Base-by-base conservation (phyloP, 2,888 invertebrate species). In the Pecten maximus region DNA sequence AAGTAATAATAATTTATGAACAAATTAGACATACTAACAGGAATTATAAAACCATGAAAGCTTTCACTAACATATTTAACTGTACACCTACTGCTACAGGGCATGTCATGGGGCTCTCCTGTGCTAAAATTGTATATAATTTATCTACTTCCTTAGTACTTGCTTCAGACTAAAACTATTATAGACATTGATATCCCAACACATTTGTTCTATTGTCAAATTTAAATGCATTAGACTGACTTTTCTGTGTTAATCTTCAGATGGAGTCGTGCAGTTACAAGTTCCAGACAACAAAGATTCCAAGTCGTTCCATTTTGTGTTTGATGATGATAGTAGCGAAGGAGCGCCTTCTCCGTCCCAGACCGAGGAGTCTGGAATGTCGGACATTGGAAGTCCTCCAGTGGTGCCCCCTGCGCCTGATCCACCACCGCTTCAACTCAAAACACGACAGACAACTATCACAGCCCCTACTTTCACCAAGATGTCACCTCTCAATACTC, bases 291-390 rank as follows among this genome's bases (percentile, higher is more conserved):
- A 88, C 44, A 88, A 88, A 44, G 50, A 88, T 48, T 28, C 74
- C 35, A 74, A 74, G 35, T 74, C 74, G 28, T 89, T 90, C n/a
- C 91, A 89, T 35, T 99, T 99, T 97, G 98, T 98, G 94, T 95
- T 96, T 93, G 98, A 98, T 95, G 99, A 99, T 95, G 98, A 99
- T 54, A 93, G 94, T 88, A 99, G 97, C 93, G 97, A 97, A 93
- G 96, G 96, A 60, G 96, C 95, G 0, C 94, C 96, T 6, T 97
- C 97, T 10, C 96, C 97, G 4, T 95, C 94, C 50, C 93, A 94
- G 91, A 95, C 94, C n/a, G 95, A 95, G 74, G 95, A 95, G 89
- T 95, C 95, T 87, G 93, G 93, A 88, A 90, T 95, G 92, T 95
- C 95, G 4, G 95, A 95, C 90, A 93, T 95, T 88, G 94, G 94